Percentiles rank a stretch among this genome's conserved stretches.
Evolutionary conservation across 2,888 invertebrate genomes (phyloP).

Genomic region (Macrosiphum euphorbiae): DNA sequence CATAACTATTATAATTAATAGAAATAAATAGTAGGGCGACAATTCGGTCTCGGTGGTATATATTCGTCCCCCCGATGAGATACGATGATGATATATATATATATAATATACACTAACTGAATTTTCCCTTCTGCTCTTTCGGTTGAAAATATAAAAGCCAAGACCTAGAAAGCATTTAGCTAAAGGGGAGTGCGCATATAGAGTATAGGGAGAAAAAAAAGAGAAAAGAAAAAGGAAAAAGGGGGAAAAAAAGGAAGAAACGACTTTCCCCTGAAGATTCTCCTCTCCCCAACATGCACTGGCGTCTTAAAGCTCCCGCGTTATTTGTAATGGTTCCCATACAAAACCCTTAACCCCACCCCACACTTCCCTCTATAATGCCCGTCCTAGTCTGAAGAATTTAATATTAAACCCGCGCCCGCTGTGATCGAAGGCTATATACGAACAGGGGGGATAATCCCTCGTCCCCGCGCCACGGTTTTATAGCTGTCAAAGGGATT

Average conservation of each 20-base stretch:
- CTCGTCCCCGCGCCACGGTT: slow-evolving; percentile 21
- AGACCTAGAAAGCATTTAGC: slow-evolving; percentile 38
- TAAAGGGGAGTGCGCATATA: neutral
- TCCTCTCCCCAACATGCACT: slow-evolving; percentile 16
- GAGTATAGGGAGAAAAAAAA: slow-evolving; percentile 15
- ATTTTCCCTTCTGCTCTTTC: slow-evolving; percentile 12
- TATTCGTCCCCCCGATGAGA: neutral
- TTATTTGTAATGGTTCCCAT: slow-evolving; percentile 63
- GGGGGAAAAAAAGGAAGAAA: slow-evolving; percentile 52
- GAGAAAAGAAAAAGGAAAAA: slow-evolving; percentile 33
- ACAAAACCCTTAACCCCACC: slow-evolving; percentile 42
- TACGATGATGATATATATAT: neutral
- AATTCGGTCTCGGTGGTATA: neutral
- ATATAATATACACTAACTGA: neutral
- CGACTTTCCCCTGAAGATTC: slow-evolving; percentile 57
- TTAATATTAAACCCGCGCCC: slow-evolving; percentile 64
- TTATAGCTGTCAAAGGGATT: slow-evolving; percentile 64
- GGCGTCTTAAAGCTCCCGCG: slow-evolving; percentile 55
- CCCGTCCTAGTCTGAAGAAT: slow-evolving; percentile 52
- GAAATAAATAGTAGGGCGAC: neutral
- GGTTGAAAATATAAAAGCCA: slow-evolving; percentile 64
- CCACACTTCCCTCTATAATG: neutral
- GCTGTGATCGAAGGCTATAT: slow-evolving; percentile 61
- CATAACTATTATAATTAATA: neutral
- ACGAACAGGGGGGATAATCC: slow-evolving; percentile 51